Evolutionary conservation across 2,888 invertebrate species (phyloP), one percentile per base, ranked within the genome.

Genomic region (Cepaea hortensis): DNA sequence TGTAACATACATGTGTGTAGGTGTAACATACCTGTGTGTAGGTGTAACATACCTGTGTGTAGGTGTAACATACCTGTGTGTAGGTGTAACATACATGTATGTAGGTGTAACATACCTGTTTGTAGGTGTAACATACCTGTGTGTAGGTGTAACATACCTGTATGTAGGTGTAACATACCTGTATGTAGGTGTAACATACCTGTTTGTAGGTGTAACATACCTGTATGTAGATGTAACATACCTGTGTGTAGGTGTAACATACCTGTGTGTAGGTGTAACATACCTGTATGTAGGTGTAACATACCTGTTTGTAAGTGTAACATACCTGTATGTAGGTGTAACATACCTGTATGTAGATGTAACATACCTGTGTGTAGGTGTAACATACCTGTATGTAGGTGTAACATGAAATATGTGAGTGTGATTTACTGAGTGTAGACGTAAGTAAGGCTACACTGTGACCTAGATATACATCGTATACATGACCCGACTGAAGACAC

Each of bases 281-380:
- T 18, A 89, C 77, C 83, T 68, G 46, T 9, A 90, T 62, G 70
- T 88, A 90, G 35, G 35, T 35, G 1, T 35, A n/a, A n/a, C n/a
- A n/a, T n/a, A n/a, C n/a, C n/a, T n/a, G n/a, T n/a, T n/a, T n/a
- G n/a, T n/a, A n/a, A n/a, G n/a, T n/a, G n/a, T n/a, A n/a, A n/a
- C 73, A 11, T 73, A 73, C 46, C 73, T 73, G 35, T 35, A 11
- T 73, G 73, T 73, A 73, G 11, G 46, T 11, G 61, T 62, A 23
- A 55, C 72, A 62, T 18, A 89, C 77, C 83, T 68, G 46, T 9
- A 90, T 62, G 70, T 88, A 55, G 55, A 55, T n/a, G n/a, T n/a
- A n/a, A n/a, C n/a, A n/a, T n/a, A n/a, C n/a, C n/a, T n/a, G n/a
- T n/a, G n/a, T n/a, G n/a, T n/a, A n/a, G n/a, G n/a, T n/a, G n/a